phyloP scores from a whole-genome alignment of 2,113 vertebrate genomes.

The Mesocricetus auratus region DNA sequence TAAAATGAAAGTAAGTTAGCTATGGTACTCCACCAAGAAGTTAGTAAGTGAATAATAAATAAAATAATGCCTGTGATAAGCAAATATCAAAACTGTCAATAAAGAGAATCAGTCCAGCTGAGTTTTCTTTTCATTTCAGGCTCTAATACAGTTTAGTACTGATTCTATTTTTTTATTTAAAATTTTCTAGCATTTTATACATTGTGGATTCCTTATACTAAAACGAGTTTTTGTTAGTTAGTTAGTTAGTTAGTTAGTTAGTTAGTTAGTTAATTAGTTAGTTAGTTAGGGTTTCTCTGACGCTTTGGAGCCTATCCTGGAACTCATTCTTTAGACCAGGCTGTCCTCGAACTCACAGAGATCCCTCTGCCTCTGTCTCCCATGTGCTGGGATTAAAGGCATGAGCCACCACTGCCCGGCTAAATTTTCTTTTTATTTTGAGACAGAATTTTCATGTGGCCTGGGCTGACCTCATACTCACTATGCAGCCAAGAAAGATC shows the following conservation, averaged over 20 bases:
- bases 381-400: too few species aligned
- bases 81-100: conserved; percentile 46
- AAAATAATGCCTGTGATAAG: neutral
- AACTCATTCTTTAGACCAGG: too few species aligned
- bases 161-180: conserved; percentile 22
- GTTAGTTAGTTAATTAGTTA: too few species aligned
- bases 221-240: neutral
- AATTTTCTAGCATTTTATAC: conserved; percentile 46
- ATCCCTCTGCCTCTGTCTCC: too few species aligned
- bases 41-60: neutral
- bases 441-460: neutral
- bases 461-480: neutral
- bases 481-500: neutral
- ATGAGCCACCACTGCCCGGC: too few species aligned
- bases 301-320: too few species aligned
- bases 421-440: neutral
- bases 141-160: neutral
- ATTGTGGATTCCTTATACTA: neutral
- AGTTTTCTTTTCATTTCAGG: conserved; percentile 18
- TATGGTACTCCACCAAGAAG: neutral
- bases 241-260: too few species aligned
- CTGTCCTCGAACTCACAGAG: too few species aligned
- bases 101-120: neutral
- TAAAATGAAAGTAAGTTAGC: conserved; percentile 7
- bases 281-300: too few species aligned